Percentiles rank a stretch among this genome's conserved stretches.
phyloP scores from a whole-genome alignment of 2,113 vertebrate species.

The Xenus cinereus region DNA sequence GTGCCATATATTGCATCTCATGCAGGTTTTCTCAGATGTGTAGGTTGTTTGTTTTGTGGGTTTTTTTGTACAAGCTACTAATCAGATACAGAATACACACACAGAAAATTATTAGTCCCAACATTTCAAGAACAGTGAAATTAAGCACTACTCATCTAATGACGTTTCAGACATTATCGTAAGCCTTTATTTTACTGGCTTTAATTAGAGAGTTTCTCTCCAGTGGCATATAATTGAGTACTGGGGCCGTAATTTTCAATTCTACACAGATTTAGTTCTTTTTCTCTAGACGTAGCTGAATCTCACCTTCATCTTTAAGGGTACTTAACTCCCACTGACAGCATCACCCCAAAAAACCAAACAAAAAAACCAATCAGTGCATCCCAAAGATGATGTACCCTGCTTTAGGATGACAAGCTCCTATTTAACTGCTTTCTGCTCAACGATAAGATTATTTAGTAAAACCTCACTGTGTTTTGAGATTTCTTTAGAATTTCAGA shows the following conservation, averaged over 20 bases:
- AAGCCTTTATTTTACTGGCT: background rate
- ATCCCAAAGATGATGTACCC: background rate
- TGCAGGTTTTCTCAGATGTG: background rate
- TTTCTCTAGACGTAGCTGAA: background rate
- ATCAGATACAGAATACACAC: background rate
- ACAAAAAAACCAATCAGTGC: background rate
- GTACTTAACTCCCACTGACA: background rate
- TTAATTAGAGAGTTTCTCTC: background rate
- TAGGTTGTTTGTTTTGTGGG: too few species aligned
- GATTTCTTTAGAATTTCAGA: background rate
- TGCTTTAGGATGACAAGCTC: background rate
- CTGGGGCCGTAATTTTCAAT: background rate
- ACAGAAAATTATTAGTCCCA: background rate
- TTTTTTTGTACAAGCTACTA: background rate
- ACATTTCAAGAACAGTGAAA: background rate
- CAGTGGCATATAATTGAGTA: background rate
- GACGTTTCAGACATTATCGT: background rate
- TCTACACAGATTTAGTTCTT: background rate
- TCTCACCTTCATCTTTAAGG: background rate
- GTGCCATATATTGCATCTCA: too few species aligned
- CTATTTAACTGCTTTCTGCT: background rate
- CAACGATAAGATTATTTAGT: background rate
- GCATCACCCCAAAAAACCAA: background rate
- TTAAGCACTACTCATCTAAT: background rate
- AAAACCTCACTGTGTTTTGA: background rate